Evolutionary conservation across 2,888 invertebrate genomes (phyloP), one percentile per base, ranked within the genome.

Genomic region (Myopa tessellatipennis): DNA sequence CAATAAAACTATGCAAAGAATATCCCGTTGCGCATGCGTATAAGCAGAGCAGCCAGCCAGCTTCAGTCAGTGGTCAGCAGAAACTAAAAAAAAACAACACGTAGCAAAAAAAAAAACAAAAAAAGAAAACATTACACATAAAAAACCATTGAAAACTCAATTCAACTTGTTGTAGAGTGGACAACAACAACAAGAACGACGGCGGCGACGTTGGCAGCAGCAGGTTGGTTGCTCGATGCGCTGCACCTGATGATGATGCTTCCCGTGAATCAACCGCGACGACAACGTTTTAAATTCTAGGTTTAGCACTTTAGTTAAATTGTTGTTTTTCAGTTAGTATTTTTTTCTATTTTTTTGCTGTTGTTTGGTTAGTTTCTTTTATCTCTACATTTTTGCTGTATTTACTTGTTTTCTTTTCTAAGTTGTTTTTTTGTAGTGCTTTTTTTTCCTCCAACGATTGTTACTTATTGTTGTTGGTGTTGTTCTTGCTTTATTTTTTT

Each of bases 11-110:
- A 36, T 38, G 52, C 65, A 52, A 65, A 65, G 36, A 74, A 74
- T 40, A 63, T 75, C 75, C 75, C 75, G 75, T 75, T 75, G 75
- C 68, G 75, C 40, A 52, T 74, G 74, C 74, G 74, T 74, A 74
- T 34, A 1, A 2, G 26, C 26, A 26, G 26, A 26, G 26, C 26
- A 26, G 26, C 26, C 26, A 45, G 34, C 16, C 50, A 45, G 40
- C 67, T 65, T 58, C 74, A 67, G 52, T 58, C 74, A 65, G 74
- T 50, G 74, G 52, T 67, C 67, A 18, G 34, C 10, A 55, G 5
- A 70, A 34, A 26, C 1, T 26, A 5, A 26, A 14, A 5, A 26
- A 14, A 45, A 60, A 38, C 14, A 5, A 74, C n/a, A 34, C 73
- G 71, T 8, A 36, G 26, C 40, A 26, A 26, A 60, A 45, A 61